Conservation (phyloP, 2,113 vertebrate genomes). For the Anarhynchus alexandrinus region DNA sequence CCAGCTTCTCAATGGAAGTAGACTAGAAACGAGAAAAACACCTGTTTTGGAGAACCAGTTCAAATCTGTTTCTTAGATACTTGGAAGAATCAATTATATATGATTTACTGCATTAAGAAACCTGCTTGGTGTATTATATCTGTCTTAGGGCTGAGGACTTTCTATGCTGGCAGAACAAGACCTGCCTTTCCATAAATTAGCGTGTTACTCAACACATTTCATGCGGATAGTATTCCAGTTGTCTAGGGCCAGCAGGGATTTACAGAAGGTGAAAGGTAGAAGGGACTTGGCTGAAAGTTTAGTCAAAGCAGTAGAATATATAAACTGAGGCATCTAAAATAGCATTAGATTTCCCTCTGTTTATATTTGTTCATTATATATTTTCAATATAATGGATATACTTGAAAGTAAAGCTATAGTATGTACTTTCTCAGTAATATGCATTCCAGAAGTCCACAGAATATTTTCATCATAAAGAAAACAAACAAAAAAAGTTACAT, state of each 20-base stretch:
- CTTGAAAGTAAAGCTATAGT: not conserved
- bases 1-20: not conserved
- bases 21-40: not conserved
- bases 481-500: not conserved
- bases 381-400: not conserved
- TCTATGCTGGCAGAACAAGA: not conserved
- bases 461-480: not conserved
- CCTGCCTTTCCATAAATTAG: not conserved
- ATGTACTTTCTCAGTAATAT: not conserved
- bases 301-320: not conserved
- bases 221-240: not conserved
- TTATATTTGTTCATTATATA: too few species aligned
- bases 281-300: not conserved
- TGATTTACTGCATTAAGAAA: not conserved
- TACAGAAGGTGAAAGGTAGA: not conserved
- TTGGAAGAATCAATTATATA: not conserved
- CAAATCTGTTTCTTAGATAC: not conserved
- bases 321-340: not conserved
- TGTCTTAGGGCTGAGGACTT: not conserved
- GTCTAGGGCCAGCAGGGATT: not conserved
- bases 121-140: not conserved
- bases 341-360: not conserved
- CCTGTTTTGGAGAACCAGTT: not conserved
- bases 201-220: not conserved
- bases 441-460: not conserved